Percentiles rank a stretch among this genome's conserved stretches.
Evolutionary conservation across 2,113 vertebrate species (phyloP).

Genomic region (Elaphurus davidianus): DNA sequence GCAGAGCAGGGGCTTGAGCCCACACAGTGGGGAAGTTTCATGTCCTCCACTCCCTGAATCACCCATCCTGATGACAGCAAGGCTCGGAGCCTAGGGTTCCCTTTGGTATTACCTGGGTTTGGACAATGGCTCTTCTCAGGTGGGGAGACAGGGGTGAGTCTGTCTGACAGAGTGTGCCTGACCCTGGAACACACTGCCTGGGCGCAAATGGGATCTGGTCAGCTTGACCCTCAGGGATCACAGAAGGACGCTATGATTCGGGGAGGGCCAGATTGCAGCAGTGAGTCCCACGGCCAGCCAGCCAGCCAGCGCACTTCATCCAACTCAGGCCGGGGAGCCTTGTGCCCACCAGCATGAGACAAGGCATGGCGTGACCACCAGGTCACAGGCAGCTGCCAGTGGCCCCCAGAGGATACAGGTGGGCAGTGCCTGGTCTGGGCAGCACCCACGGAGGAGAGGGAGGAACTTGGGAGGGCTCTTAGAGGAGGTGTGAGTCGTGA

Average conservation of each 20-base stretch:
- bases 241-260: neutral
- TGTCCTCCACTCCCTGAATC: neutral
- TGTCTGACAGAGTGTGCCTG: too few species aligned
- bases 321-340: fast-evolving
- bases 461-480: neutral
- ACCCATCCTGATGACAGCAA: neutral
- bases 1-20: neutral
- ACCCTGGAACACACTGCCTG: neutral
- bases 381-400: neutral
- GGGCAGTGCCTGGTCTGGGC: neutral
- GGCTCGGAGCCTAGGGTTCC: neutral
- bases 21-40: neutral
- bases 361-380: neutral
- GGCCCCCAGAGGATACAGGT: neutral
- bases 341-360: neutral
- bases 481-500: neutral
- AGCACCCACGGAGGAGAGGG: neutral
- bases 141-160: neutral
- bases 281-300: neutral
- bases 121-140: neutral
- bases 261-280: neutral
- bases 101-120: neutral
- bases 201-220: neutral
- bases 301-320: fast-evolving
- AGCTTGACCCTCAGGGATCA: neutral